Evolutionary conservation across 2,888 invertebrate genomes (phyloP).

Genomic region (Halocaridina rubra): DNA sequence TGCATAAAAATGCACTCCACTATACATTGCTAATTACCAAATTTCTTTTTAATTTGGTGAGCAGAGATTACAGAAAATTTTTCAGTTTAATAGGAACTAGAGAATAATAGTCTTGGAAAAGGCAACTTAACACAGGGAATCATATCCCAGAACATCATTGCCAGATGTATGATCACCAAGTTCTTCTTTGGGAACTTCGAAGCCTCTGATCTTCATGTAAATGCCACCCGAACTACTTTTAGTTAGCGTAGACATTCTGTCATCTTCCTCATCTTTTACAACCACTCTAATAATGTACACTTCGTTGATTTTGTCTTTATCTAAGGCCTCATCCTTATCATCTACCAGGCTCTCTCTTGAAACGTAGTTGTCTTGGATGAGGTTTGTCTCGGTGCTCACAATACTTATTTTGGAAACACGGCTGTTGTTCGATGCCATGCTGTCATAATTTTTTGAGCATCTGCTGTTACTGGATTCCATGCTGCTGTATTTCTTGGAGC

Average conservation of each 20-base stretch:
- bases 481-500: too few relatives aligned
- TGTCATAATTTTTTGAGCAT: too few relatives aligned
- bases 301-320: constrained; percentile 38
- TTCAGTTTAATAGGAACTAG: neutral
- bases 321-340: neutral
- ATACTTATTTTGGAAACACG: neutral
- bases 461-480: too few relatives aligned
- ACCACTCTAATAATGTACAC: constrained; percentile 38
- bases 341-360: neutral
- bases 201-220: constrained; percentile 47
- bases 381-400: neutral
- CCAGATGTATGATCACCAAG: neutral
- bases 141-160: constrained; percentile 15
- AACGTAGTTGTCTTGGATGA: neutral
- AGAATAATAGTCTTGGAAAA: neutral
- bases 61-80: too few relatives aligned
- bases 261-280: constrained; percentile 34
- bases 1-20: too few relatives aligned
- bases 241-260: constrained; percentile 44
- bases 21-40: too few relatives aligned
- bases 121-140: constrained; percentile 13
- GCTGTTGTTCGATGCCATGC: neutral
- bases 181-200: constrained; percentile 48
- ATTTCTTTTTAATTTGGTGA: too few relatives aligned
- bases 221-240: constrained; percentile 39